Evolutionary conservation across 2,113 vertebrate species (phyloP).

Genomic region (Tetrao urogallus): DNA sequence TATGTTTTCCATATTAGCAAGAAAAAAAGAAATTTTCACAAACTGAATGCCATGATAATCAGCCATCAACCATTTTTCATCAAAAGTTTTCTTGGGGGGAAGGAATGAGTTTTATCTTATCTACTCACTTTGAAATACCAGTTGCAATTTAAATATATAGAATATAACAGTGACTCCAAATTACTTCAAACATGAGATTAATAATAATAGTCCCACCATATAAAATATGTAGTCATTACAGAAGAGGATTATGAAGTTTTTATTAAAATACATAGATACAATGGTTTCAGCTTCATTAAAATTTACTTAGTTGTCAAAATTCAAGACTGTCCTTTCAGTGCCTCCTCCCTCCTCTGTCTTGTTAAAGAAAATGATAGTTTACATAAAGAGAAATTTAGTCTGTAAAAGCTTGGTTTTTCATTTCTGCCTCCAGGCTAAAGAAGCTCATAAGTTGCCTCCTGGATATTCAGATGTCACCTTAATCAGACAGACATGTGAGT

Average conservation of each 20-base stretch:
- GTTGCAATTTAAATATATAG: not conserved
- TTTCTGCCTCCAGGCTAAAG: not conserved
- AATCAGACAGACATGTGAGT: not conserved
- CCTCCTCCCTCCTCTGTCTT: not conserved
- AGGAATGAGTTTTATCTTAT: not conserved
- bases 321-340: not conserved
- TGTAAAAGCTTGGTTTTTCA: not conserved
- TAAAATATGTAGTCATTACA: not conserved
- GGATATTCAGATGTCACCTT: not conserved
- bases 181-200: not conserved
- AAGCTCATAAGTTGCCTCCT: not conserved
- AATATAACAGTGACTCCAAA: not conserved
- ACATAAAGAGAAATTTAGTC: not conserved
- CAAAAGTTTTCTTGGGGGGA: not conserved
- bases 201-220: not conserved
- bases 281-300: not conserved
- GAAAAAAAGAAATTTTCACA: not conserved
- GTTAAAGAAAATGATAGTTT: not conserved
- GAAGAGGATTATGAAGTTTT: not conserved
- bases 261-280: not conserved
- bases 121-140: not conserved
- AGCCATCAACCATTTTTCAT: not conserved
- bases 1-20: not conserved
- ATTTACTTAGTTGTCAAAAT: slow-evolving; percentile 20
- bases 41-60: not conserved